These are phyloP conservation scores for Brachionus manjavacas DNA, from an alignment of 1,140 invertebrate species.

Conservation along the genomic window DNA sequence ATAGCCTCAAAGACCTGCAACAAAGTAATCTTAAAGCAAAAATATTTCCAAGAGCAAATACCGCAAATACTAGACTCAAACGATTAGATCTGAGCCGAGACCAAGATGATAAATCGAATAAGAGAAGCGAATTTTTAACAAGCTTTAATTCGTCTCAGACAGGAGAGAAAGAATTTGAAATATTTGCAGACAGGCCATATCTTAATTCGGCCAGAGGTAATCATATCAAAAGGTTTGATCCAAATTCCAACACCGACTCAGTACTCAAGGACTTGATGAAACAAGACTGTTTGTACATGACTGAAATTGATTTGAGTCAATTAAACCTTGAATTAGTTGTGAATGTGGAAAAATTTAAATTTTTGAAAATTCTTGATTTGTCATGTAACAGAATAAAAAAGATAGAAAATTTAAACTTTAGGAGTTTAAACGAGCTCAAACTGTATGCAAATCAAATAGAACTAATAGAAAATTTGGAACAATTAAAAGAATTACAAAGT, in stretches of 20 bases:
- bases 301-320: not conserved
- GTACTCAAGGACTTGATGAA: not conserved
- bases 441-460: constrained; percentile 52
- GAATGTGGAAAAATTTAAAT: constrained; percentile 47
- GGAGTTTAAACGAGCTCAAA: constrained; percentile 51
- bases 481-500: constrained; percentile 49
- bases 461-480: constrained; percentile 49
- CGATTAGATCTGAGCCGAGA: not conserved
- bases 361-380: constrained; percentile 51
- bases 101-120: not conserved
- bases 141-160: not conserved
- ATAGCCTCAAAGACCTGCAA: not conserved
- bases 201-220: not conserved
- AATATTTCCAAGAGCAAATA: not conserved
- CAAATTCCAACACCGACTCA: not conserved
- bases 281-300: not conserved
- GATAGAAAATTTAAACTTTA: constrained; percentile 48
- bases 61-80: not conserved
- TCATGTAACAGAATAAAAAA: constrained; percentile 52
- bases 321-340: constrained; percentile 21
- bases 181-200: not conserved
- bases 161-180: not conserved
- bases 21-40: not conserved
- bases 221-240: not conserved
- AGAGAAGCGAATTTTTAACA: not conserved